These are phyloP conservation scores for Poecilus cupreus DNA, from an alignment of 2,888 invertebrate genomes.

Conservation along the genomic window DNA sequence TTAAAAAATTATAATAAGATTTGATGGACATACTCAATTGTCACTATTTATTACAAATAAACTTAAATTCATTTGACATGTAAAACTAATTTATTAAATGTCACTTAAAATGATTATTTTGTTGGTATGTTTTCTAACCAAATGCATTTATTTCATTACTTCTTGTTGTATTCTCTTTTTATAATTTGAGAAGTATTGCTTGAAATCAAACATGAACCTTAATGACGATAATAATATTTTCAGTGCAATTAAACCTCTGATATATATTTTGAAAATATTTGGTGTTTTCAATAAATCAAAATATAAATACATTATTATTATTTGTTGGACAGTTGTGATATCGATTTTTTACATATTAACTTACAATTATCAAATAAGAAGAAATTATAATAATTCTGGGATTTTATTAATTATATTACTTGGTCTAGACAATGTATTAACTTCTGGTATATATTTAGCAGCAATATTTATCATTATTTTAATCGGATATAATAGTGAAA, in stretches of 20 bases:
- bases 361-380: not conserved
- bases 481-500: not conserved
- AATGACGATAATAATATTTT: not conserved
- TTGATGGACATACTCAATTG: too few relatives aligned
- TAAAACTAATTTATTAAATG: too few relatives aligned
- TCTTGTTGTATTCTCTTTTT: too few relatives aligned
- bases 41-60: too few relatives aligned
- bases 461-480: not conserved
- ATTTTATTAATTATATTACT: not conserved
- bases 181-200: too few relatives aligned
- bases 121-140: too few relatives aligned
- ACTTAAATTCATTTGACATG: too few relatives aligned
- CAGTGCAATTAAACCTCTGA: not conserved
- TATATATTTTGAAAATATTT: not conserved
- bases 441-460: too few relatives aligned
- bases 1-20: too few relatives aligned
- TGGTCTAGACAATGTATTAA: not conserved
- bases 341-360: not conserved
- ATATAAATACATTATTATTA: not conserved
- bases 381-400: not conserved
- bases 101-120: too few relatives aligned
- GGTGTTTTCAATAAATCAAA: not conserved
- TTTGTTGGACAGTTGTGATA: not conserved
- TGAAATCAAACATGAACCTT: too few relatives aligned
- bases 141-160: too few relatives aligned